Evolutionary conservation across 2,113 vertebrate species (phyloP).

Genomic region (Eonycteris spelaea): DNA sequence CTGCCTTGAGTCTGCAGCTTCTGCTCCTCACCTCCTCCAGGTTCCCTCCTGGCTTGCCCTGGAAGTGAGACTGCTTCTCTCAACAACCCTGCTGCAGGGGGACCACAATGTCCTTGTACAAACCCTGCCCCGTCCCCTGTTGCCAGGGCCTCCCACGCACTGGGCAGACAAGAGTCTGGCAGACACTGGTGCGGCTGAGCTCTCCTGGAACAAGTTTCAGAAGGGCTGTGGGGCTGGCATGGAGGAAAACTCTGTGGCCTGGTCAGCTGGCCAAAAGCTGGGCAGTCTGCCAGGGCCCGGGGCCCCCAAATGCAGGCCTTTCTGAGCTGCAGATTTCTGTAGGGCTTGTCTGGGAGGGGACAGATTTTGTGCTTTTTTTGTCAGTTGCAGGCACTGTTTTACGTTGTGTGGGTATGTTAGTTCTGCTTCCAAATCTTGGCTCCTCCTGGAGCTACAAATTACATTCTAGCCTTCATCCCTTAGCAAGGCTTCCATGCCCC

Average conservation of each 20-base stretch:
- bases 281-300: background rate
- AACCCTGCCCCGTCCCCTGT: background rate
- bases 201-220: background rate
- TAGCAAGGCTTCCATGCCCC: background rate
- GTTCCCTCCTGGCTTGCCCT: background rate
- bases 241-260: background rate
- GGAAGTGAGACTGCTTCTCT: background rate
- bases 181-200: background rate
- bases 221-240: background rate
- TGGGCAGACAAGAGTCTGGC: background rate
- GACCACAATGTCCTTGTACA: background rate
- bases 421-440: slow-evolving; percentile 37
- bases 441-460: slow-evolving; percentile 47
- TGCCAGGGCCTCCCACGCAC: background rate
- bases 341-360: background rate
- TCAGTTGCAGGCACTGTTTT: background rate
- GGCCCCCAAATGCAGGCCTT: background rate
- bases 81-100: background rate
- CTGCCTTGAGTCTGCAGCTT: background rate
- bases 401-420: background rate
- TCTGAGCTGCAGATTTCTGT: background rate
- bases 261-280: background rate
- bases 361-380: background rate
- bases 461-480: background rate
- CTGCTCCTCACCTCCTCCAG: background rate